A percentile compares a stretch with the other conserved stretches of the same genome.
These are phyloP conservation scores for Rafetus swinhoei DNA, from an alignment of 2,113 vertebrate genomes.

Conservation along the genomic window DNA sequence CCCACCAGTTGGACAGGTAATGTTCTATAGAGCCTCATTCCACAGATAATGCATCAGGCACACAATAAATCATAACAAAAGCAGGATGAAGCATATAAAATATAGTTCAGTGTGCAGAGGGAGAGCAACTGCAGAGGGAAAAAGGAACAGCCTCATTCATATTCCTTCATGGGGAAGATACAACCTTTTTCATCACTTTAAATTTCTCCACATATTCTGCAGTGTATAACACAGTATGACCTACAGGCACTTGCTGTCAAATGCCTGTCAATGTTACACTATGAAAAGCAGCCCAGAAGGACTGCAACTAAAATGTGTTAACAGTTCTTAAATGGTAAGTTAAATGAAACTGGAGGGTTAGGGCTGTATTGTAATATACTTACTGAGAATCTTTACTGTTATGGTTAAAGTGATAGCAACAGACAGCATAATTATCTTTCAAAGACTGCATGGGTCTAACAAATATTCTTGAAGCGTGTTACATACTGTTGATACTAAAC, in stretches of 20 bases:
- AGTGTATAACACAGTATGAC: slow-evolving; percentile 52
- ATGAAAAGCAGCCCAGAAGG: slow-evolving; percentile 13
- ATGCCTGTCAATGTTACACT: background rate
- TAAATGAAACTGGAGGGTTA: slow-evolving; percentile 49
- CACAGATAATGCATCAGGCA: background rate
- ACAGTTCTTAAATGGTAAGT: slow-evolving; percentile 24
- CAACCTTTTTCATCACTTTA: slow-evolving; percentile 26
- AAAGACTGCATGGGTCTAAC: slow-evolving; percentile 38
- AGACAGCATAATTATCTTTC: slow-evolving; percentile 72
- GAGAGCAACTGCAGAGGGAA: background rate
- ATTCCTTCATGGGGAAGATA: slow-evolving; percentile 21
- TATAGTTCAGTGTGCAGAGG: background rate
- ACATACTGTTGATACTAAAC: slow-evolving; percentile 41
- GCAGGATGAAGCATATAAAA: background rate
- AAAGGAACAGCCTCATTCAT: background rate
- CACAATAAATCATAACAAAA: background rate
- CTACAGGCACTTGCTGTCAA: slow-evolving; percentile 62
- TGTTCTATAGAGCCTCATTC: background rate
- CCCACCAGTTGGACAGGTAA: background rate
- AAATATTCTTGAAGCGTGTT: slow-evolving; percentile 40
- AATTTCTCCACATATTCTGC: slow-evolving; percentile 38
- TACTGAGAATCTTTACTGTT: slow-evolving; percentile 36
- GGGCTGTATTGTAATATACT: slow-evolving; percentile 49
- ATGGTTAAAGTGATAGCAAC: slow-evolving; percentile 54
- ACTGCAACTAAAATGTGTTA: slow-evolving; percentile 42